Base-by-base conservation (phyloP, 2,113 vertebrate genomes). In the Pygoscelis adeliae region DNA sequence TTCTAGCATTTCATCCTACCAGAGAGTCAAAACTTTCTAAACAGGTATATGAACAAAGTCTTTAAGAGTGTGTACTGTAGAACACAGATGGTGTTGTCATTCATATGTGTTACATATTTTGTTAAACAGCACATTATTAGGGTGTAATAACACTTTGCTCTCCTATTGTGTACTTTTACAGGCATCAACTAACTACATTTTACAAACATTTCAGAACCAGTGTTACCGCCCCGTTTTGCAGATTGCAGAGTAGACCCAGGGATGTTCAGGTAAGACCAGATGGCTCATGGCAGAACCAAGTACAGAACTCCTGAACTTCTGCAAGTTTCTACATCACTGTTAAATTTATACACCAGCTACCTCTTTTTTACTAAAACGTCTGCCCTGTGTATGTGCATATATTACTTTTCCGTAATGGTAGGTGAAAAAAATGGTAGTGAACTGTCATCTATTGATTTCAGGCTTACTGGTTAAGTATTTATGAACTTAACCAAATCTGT, bases 161-260 rank as follows among this genome's bases (percentile, higher is more conserved):
- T 95, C 76, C 55, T 72, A 8, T 70, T 95, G 73, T 83, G 47
- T 95, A n/a, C 76, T 95, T 91, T 61, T 89, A 13, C 81, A 95
- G 69, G 52, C 72, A 84, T 82, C 70, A 91, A 5, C 69, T 95
- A 89, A 90, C 26, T 82, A 22, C 61, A 61, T 90, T 77, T 94
- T 95, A 69, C 58, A 84, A 94, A 92, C 19, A 49, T 87, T 95
- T 89, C 79, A 93, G 92, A 90, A n/a, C 46, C 66, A 71, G 25
- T 65, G 66, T 38, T 91, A 26, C 49, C 17, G 50, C 16, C 40
- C 34, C 9, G 6, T 89, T 89, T 82, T 82, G 46, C 89, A 87
- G 65, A 32, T 91, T 55, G 80, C 80, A 78, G 47, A 87, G 77
- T 91, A 92, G 87, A 89, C 40, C 67, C 77, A 61, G 86, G 72